Base-by-base conservation (phyloP, 2,113 vertebrate genomes). In the Grammomys dolichurus region DNA sequence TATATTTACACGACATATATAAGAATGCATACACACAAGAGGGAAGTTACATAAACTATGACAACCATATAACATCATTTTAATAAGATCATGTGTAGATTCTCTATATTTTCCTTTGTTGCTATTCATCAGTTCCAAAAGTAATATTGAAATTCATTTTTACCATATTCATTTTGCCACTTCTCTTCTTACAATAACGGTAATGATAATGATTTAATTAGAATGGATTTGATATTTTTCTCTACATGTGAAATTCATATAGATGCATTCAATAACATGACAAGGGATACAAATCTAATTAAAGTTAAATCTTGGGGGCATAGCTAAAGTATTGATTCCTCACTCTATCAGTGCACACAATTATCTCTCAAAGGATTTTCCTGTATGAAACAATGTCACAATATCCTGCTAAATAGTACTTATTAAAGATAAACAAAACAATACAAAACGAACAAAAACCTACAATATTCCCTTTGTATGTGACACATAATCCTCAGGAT, bases 51-150 rank as follows among this genome's bases (percentile, higher is more conserved):
- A 24, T 19, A 43, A 92, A 63, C 1, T 90, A 10, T 72, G 76
- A 43, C 22, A 4, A 0, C 40, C 36, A 91, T 70, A 4, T 28
- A 86, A 81, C 19, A 46, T 5, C 48, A 7, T 91, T 17, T 72
- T 0, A 20, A 8, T 1, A 58, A 69, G n/a, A 54, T 1, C 0
- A 13, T 7, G 54, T 67, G 4, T 0, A 1, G 33, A 31, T 78
- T 24, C 0, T 78, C 11, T 58, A 85, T 5, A 20, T 58, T 4
- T 10, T 56, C 73, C 46, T 87, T 14, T 72, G 2, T 16, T 31
- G 1, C 81, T 91, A 40, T 2, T 20, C 16, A 4, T 60, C 20
- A 60, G 19, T 6, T 75, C 93, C 43, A 65, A 46, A 26, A 72
- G 72, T n/a, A 26, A 90, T 89, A 48, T 72, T 40, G 3, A 60